Conservation (phyloP, 2,113 vertebrate genomes). For the Triplophysa rosa region DNA sequence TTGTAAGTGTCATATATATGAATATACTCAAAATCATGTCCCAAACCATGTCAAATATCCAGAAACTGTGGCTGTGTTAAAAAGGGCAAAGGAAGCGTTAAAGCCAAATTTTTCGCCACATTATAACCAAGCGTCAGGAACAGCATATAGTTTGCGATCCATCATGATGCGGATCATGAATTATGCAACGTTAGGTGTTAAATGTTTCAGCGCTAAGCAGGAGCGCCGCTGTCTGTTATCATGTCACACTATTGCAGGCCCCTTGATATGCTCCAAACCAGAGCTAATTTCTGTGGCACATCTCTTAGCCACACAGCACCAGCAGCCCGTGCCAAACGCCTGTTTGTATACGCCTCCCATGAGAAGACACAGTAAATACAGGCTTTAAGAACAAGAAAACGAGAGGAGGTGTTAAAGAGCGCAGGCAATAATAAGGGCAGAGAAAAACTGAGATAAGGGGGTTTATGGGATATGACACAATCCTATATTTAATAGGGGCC, state of each 20-base stretch:
- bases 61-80: neutral
- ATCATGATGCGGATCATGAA: constrained; percentile 29
- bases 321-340: constrained; percentile 20
- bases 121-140: constrained; percentile 3
- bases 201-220: constrained; percentile 34
- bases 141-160: constrained; percentile 15
- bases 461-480: constrained; percentile 32
- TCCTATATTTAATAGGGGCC: constrained; percentile 18
- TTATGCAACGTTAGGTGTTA: constrained; percentile 40
- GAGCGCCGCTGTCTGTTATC: constrained; percentile 34
- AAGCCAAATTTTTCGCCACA: constrained; percentile 22
- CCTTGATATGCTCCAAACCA: constrained; percentile 45
- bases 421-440: constrained; percentile 22
- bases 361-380: constrained; percentile 25
- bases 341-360: constrained; percentile 17
- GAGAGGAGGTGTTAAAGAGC: constrained; percentile 11
- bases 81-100: neutral
- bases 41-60: neutral
- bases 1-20: constrained; percentile 5
- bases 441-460: constrained; percentile 32
- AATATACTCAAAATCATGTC: neutral
- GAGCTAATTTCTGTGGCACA: constrained; percentile 33
- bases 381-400: constrained; percentile 21
- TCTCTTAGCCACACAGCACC: constrained; percentile 37
- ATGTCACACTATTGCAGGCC: constrained; percentile 29